A percentile compares a stretch with the other conserved stretches of the same genome.
Evolutionary conservation across 2,113 vertebrate species (phyloP).

Genomic region (Maccullochella peelii): DNA sequence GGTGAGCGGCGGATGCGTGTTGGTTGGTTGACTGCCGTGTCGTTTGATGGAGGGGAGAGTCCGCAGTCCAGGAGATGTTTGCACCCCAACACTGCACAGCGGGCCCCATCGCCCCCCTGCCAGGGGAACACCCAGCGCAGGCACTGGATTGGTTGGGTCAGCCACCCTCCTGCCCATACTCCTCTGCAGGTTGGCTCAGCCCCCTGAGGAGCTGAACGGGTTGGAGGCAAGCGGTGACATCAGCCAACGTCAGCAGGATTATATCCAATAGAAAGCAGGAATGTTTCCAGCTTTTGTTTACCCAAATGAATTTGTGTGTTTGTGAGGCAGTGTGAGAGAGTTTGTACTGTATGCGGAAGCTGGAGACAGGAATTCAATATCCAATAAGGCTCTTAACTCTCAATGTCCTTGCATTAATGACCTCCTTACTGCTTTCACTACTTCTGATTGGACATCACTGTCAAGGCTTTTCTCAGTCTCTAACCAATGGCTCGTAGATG

Average conservation of each 20-base stretch:
- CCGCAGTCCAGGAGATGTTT: constrained; percentile 84
- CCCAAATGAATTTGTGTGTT: constrained; percentile 13
- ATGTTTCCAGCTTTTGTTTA: constrained; percentile 48
- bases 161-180: constrained; percentile 86
- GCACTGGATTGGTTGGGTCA: constrained; percentile 84
- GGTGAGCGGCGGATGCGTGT: constrained; percentile 45
- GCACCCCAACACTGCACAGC: constrained; percentile 85
- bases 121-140: constrained; percentile 83
- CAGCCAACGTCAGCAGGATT: constrained; percentile 56
- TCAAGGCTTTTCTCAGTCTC: constrained; percentile 34
- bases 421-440: constrained; percentile 29
- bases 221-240: constrained; percentile 66
- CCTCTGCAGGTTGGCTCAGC: constrained; percentile 78
- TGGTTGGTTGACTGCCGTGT: constrained; percentile 64
- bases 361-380: constrained; percentile 58
- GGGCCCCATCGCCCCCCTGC: constrained; percentile 85
- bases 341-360: constrained; percentile 15
- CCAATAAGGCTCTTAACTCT: constrained; percentile 52
- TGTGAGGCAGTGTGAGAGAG: constrained; percentile 3
- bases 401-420: constrained; percentile 53
- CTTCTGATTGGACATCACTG: constrained; percentile 45
- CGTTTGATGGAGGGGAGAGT: constrained; percentile 80
- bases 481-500: constrained; percentile 35
- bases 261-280: constrained; percentile 44
- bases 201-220: constrained; percentile 83